phyloP scores from a whole-genome alignment of 2,888 invertebrate species.

The Oscheius sp. region DNA sequence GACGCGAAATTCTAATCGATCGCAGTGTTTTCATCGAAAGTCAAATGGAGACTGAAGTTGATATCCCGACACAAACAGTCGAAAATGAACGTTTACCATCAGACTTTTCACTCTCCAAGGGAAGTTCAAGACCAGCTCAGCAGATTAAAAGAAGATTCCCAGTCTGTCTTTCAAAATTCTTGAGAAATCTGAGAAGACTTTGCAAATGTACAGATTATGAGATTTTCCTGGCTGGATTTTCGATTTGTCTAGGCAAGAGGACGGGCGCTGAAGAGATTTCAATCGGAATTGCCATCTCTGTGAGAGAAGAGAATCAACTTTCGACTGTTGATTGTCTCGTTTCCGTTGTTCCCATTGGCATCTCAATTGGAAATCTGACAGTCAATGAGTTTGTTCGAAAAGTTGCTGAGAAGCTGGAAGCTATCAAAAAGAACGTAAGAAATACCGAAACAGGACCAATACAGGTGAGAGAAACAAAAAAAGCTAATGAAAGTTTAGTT shows the following conservation, averaged over 20 bases:
- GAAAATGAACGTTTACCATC: background rate
- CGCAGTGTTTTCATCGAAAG: background rate
- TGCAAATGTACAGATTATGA: conserved; percentile 8
- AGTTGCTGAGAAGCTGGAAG: background rate
- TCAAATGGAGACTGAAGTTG: background rate
- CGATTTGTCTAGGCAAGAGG: background rate
- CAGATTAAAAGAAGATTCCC: background rate
- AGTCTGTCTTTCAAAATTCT: background rate
- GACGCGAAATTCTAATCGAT: background rate
- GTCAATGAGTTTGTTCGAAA: background rate
- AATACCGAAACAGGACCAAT: background rate
- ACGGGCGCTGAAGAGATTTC: background rate
- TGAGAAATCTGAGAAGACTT: background rate
- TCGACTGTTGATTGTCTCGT: conserved; percentile 16
- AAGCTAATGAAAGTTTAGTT: conserved; percentile 5
- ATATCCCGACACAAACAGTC: too few species aligned
- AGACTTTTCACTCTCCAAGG: background rate
- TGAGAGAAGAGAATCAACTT: background rate
- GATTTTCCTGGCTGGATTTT: background rate
- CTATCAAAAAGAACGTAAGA: background rate
- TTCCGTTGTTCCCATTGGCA: conserved; percentile 8
- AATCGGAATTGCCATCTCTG: conserved; percentile 15
- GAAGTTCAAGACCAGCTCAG: background rate
- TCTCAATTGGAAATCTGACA: background rate
- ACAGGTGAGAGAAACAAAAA: background rate